Conservation (phyloP, 2,113 vertebrate genomes). For the human (Homo sapiens) region GRCh38 chrX:68031001-68031500, state of each 20-base stretch:
- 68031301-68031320: neutral
- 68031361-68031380: slow-evolving; percentile 1
- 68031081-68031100: neutral
- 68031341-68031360: neutral
- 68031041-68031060: neutral
- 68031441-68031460: neutral
- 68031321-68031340: neutral
- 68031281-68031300: neutral
- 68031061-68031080: neutral
- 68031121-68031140: neutral
- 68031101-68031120: neutral
- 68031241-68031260: neutral
- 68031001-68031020: neutral
- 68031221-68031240: neutral
- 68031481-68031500: neutral
- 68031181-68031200: neutral
- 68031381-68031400: neutral
- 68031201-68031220: neutral
- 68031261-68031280: neutral
- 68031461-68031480: neutral
- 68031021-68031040: neutral
- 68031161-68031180: neutral
- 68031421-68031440: neutral
- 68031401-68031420: neutral
- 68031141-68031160: neutral